These are phyloP conservation scores for Acanthisitta chloris DNA, from an alignment of 2,113 vertebrate species.

Conservation along the genomic window DNA sequence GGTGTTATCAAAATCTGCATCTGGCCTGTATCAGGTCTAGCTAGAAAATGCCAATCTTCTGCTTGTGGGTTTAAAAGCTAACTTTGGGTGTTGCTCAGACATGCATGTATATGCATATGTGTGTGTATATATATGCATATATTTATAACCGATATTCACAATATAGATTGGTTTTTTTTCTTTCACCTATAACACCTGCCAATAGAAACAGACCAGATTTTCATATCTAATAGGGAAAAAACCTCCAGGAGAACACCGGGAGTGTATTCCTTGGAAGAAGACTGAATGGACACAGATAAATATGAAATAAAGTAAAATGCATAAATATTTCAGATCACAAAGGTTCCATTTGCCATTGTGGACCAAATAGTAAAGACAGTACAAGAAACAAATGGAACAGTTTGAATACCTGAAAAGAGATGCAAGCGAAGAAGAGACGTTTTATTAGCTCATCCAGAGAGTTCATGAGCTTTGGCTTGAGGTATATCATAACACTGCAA, in stretches of 20 bases:
- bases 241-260: neutral
- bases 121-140: accelerated
- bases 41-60: neutral
- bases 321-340: neutral
- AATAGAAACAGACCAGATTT: neutral
- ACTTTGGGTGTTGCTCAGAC: neutral
- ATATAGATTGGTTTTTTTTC: neutral
- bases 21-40: neutral
- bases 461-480: neutral
- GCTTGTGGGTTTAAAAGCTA: neutral
- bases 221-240: neutral
- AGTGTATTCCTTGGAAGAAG: neutral
- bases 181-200: neutral
- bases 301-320: neutral
- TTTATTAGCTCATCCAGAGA: neutral
- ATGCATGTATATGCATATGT: accelerated
- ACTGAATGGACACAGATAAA: neutral
- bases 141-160: neutral
- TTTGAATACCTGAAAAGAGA: neutral
- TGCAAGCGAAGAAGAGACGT: neutral
- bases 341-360: neutral
- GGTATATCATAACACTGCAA: neutral
- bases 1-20: neutral
- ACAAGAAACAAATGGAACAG: neutral
- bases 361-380: neutral